A percentile compares a stretch with the other conserved stretches of the same genome.
These are phyloP conservation scores for Spongilla lacustris DNA, from an alignment of 37 sponge, comb jelly and placozoan genomes.

Conservation along the genomic window DNA sequence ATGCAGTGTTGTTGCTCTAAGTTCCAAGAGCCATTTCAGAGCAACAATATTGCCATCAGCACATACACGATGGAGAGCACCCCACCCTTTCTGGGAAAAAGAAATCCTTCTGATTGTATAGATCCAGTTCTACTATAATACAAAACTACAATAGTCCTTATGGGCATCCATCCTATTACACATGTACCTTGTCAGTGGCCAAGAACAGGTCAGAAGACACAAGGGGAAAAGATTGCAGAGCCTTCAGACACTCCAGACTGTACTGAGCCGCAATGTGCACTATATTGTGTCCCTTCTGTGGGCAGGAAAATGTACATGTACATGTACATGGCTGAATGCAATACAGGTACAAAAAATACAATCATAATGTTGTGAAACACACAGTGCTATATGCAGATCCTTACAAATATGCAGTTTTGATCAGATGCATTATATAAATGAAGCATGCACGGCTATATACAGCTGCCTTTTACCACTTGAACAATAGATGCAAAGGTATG, in stretches of 20 bases:
- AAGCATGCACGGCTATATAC: no score
- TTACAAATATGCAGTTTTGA: no score
- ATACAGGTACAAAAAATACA: no score
- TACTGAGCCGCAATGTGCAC: constrained; percentile 8
- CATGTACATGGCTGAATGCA: no score
- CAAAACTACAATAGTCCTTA: no score
- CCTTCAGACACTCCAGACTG: constrained; percentile 29
- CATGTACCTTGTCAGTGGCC: constrained; percentile 22
- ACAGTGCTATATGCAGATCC: no score
- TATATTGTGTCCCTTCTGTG: constrained; percentile 25
- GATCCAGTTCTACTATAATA: not conserved
- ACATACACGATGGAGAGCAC: constrained; percentile 37
- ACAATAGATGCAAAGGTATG: no score
- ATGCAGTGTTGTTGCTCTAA: not conserved
- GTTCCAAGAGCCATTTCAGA: constrained; percentile 24
- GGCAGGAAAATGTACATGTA: not conserved
- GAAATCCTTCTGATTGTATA: not conserved
- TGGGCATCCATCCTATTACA: no score
- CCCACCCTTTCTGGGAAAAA: constrained; percentile 16
- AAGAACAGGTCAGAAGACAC: not conserved
- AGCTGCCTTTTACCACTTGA: no score
- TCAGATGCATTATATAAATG: no score
- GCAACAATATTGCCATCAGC: not conserved
- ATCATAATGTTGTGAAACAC: no score
- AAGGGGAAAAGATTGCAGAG: not conserved